A percentile compares a stretch with the other conserved stretches of the same genome.
Conservation (phyloP, 2,113 vertebrate species). For the Cnemophilus loriae region DNA sequence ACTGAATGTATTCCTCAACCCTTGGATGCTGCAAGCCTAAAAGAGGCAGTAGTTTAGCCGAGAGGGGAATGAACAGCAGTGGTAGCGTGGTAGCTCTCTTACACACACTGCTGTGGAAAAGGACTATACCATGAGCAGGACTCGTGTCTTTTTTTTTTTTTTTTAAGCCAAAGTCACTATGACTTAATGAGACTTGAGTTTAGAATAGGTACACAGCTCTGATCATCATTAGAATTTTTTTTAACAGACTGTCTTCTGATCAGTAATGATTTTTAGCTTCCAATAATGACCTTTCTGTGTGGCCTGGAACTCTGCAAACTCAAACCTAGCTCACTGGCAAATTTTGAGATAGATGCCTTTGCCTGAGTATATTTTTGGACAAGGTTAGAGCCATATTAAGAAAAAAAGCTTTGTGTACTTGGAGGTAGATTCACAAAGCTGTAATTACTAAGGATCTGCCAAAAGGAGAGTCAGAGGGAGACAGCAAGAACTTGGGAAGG, state of each 20-base stretch:
- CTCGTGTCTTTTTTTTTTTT: neutral
- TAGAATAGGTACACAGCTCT: neutral
- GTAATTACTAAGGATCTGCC: neutral
- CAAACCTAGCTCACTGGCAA: neutral
- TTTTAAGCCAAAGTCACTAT: neutral
- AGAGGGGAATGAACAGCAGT: neutral
- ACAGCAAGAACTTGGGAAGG: neutral
- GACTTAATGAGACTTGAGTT: neutral
- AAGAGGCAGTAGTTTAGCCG: neutral
- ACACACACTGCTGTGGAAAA: neutral
- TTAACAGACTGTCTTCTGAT: neutral
- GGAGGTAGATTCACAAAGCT: neutral
- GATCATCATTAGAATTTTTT: neutral
- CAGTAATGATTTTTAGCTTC: neutral
- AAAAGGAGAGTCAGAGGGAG: neutral
- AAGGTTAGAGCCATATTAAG: neutral
- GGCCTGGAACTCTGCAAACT: neutral
- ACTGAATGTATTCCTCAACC: neutral
- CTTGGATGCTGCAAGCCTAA: neutral
- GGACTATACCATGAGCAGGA: neutral
- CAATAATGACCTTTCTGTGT: neutral
- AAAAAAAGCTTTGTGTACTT: neutral
- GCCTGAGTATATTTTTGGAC: neutral
- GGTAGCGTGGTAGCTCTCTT: neutral
- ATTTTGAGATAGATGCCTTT: neutral